phyloP scores from a whole-genome alignment of 2,888 invertebrate species.

The Heterodera filipjevi region DNA sequence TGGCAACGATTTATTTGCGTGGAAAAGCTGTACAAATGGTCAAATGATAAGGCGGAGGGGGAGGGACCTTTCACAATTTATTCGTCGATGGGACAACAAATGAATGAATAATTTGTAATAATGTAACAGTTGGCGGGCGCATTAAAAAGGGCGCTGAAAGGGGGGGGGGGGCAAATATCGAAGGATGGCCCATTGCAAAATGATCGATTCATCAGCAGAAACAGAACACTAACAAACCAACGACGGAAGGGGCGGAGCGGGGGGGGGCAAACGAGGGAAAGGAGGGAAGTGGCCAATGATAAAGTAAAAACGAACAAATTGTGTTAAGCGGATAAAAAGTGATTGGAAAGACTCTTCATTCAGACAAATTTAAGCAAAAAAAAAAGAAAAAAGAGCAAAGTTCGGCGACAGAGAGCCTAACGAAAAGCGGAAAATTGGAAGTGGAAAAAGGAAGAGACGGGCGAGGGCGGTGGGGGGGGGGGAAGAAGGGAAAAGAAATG shows the following conservation, averaged over 20 bases:
- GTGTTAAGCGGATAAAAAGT: background rate
- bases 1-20: background rate
- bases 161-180: background rate
- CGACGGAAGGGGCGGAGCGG: background rate
- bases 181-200: background rate
- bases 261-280: background rate
- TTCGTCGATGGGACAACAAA: background rate
- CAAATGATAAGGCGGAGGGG: background rate
- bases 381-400: background rate
- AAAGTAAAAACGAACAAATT: background rate
- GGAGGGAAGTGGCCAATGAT: background rate
- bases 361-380: no score
- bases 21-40: background rate
- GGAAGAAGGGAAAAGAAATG: background rate
- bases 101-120: background rate
- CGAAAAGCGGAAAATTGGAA: background rate
- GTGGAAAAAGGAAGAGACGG: background rate
- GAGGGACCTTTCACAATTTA: background rate
- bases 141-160: background rate
- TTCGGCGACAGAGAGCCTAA: background rate
- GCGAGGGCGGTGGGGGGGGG: background rate
- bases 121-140: background rate
- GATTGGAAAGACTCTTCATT: background rate
- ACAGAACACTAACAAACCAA: background rate
- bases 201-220: background rate